Percentiles rank a stretch among this genome's conserved stretches.
phyloP scores from a whole-genome alignment of 1,140 invertebrate genomes.

The Cyphomyrmex costatus region DNA sequence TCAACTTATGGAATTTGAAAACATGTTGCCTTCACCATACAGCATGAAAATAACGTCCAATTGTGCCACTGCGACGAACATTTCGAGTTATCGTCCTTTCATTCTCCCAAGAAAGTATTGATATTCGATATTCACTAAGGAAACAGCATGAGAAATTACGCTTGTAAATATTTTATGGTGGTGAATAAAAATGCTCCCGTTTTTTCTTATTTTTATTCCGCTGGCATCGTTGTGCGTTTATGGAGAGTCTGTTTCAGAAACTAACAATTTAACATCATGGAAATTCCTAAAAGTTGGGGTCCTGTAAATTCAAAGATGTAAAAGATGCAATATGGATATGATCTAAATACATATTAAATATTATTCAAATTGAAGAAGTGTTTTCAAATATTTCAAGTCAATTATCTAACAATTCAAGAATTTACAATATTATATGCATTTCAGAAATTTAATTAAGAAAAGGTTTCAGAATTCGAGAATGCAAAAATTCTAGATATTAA shows the following conservation, averaged over 20 bases:
- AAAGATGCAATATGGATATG: conserved; percentile 16
- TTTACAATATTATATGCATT: background rate
- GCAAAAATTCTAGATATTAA: too few species aligned
- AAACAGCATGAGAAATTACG: conserved; percentile 59
- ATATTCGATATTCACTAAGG: conserved; percentile 53
- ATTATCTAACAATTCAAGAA: background rate
- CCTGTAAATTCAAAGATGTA: conserved; percentile 27
- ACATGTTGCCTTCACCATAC: background rate
- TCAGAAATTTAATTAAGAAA: background rate
- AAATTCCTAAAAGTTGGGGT: conserved; percentile 13
- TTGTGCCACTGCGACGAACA: background rate
- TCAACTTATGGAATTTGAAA: conserved; percentile 40
- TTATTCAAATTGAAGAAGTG: background rate
- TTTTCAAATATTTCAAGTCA: background rate
- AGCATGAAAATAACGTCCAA: conserved; percentile 36
- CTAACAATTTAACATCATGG: conserved; percentile 49
- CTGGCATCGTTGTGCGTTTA: conserved; percentile 24
- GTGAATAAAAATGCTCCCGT: conserved; percentile 30
- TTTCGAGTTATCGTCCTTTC: background rate
- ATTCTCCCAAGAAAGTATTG: conserved; percentile 26
- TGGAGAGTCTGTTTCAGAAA: conserved; percentile 9
- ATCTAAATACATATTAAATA: conserved; percentile 8
- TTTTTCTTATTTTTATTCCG: conserved; percentile 54
- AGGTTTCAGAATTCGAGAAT: background rate
- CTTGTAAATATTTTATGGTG: conserved; percentile 58